Percentiles rank a stretch among this genome's conserved stretches.
Evolutionary conservation across 2,113 vertebrate genomes (phyloP).

Genomic region (Myrmophylax atrothorax): DNA sequence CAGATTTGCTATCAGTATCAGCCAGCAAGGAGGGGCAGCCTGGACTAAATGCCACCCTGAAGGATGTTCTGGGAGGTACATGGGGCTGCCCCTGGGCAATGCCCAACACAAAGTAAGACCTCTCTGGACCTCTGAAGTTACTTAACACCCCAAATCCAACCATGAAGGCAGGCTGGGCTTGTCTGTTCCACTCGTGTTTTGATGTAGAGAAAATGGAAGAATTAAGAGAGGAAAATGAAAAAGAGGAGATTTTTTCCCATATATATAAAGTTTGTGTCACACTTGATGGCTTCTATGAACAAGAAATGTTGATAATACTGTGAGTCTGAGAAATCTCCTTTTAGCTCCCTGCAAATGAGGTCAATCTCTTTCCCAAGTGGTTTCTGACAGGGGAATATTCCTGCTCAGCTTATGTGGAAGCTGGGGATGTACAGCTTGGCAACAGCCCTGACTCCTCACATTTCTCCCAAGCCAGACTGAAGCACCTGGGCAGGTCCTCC

Average conservation of each 20-base stretch:
- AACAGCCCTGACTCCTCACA: background rate
- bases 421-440: background rate
- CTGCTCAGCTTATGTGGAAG: background rate
- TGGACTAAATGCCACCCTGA: rapidly evolving
- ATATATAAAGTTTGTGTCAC: background rate
- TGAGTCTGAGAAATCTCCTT: background rate
- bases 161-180: background rate
- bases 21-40: background rate
- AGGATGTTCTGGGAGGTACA: rapidly evolving
- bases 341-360: background rate
- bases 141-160: rapidly evolving
- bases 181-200: background rate
- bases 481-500: background rate
- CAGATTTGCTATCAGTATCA: rapidly evolving
- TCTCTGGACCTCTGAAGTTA: rapidly evolving
- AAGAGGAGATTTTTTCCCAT: background rate
- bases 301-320: background rate
- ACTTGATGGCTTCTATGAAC: background rate
- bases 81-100: rapidly evolving
- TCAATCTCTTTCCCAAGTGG: background rate
- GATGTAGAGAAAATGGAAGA: background rate
- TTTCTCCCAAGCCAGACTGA: background rate
- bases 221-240: background rate
- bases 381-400: constrained; percentile 22
- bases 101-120: background rate